Conservation (phyloP, 2,113 vertebrate genomes). For the Oophaga pumilio region DNA sequence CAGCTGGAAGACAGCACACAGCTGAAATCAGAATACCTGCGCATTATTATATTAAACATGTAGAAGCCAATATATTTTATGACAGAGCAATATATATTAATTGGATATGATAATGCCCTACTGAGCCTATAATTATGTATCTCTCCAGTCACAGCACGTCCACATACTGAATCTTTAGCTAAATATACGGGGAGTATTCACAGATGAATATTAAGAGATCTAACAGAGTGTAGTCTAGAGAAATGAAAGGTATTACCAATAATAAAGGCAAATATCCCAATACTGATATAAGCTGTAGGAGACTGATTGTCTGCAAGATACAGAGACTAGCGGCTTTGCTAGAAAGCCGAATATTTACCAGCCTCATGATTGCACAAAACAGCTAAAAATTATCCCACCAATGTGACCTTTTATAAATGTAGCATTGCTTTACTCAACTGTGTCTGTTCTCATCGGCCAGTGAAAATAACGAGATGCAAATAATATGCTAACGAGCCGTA, state of each 20-base stretch:
- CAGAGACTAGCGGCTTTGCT: not conserved
- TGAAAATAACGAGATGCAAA: slow-evolving; percentile 39
- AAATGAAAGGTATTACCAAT: not conserved
- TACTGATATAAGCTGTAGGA: not conserved
- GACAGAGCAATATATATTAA: slow-evolving; percentile 50
- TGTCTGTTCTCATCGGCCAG: slow-evolving; percentile 26
- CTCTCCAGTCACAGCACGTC: slow-evolving; percentile 45
- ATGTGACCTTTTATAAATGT: slow-evolving; percentile 27
- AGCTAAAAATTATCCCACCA: not conserved
- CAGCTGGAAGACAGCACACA: not conserved
- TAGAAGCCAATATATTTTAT: slow-evolving; percentile 34
- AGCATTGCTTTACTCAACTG: slow-evolving; percentile 29
- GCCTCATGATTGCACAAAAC: not conserved
- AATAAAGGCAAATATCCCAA: not conserved
- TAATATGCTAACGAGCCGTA: slow-evolving; percentile 22
- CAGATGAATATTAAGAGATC: not conserved
- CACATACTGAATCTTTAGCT: slow-evolving; percentile 19
- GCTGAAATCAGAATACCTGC: not conserved
- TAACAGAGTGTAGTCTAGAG: not conserved
- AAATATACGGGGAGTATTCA: not conserved
- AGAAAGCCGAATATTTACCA: slow-evolving; percentile 18
- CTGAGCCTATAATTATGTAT: slow-evolving; percentile 48
- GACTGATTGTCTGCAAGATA: not conserved
- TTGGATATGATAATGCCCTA: slow-evolving; percentile 43
- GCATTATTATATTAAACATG: slow-evolving; percentile 22